phyloP scores from a whole-genome alignment of 2,888 invertebrate genomes.

The Myopa testacea region DNA sequence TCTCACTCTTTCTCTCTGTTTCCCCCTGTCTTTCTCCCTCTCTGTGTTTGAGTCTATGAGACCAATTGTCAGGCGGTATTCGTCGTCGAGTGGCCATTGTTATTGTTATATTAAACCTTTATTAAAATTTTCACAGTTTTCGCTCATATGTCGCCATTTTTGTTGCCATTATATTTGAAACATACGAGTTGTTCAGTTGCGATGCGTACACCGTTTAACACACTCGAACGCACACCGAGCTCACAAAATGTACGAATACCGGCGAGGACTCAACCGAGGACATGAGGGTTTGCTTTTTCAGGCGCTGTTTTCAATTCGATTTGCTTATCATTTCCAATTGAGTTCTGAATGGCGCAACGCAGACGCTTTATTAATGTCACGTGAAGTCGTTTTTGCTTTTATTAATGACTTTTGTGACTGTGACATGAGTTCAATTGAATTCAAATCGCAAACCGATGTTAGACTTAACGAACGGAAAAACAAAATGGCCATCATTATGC shows the following conservation, averaged over 20 bases:
- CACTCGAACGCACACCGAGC: not conserved
- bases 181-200: slow-evolving; percentile 8
- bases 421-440: not conserved
- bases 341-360: not conserved
- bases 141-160: slow-evolving; percentile 38
- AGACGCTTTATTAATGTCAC: not conserved
- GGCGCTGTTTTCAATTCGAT: not conserved
- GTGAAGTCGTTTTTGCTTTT: slow-evolving; percentile 1
- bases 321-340: not conserved
- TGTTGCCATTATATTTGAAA: not conserved
- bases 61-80: not conserved
- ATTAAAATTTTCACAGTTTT: slow-evolving; percentile 26
- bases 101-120: not conserved
- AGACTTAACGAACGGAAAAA: not conserved
- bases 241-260: not conserved
- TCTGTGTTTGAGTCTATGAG: too few species aligned
- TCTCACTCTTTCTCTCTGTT: not conserved
- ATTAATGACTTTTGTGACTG: slow-evolving; percentile 7
- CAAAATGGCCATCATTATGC: not conserved
- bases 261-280: not conserved
- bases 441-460: not conserved
- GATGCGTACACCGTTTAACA: slow-evolving; percentile 5
- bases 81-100: not conserved
- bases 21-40: not conserved
- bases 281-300: slow-evolving; percentile 14